Evolutionary conservation across 2,797 vertebrate genomes (phyloP).

Genomic region (Phalloptychus januarius): DNA sequence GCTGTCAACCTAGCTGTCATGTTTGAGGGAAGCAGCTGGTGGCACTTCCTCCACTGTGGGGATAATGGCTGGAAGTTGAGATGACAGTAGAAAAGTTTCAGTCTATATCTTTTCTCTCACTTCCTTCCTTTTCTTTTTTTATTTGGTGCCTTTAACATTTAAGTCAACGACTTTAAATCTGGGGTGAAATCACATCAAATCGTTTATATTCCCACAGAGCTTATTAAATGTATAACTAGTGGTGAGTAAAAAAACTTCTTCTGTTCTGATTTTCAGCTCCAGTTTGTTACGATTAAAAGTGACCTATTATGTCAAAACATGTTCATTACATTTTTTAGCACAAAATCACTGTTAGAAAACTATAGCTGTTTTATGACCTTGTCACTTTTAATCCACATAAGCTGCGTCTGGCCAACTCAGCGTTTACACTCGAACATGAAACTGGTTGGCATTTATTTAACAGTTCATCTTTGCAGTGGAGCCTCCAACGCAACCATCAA

Average conservation of each 20-base stretch:
- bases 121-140: slow-evolving; percentile 20
- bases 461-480: too few species aligned
- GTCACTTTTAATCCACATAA: too few species aligned
- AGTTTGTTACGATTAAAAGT: not conserved
- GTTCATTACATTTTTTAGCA: too few species aligned
- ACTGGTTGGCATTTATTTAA: too few species aligned
- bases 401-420: too few species aligned
- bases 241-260: not conserved
- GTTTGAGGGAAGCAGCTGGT: slow-evolving; percentile 49
- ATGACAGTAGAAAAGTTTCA: slow-evolving; percentile 41
- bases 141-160: slow-evolving; percentile 23
- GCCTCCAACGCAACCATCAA: too few species aligned
- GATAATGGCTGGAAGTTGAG: slow-evolving; percentile 42
- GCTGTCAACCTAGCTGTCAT: slow-evolving; percentile 60
- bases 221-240: not conserved
- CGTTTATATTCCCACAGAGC: not conserved
- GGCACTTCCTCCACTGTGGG: slow-evolving; percentile 46
- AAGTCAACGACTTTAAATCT: slow-evolving; percentile 17
- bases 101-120: slow-evolving; percentile 22
- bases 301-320: too few species aligned
- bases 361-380: too few species aligned
- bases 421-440: too few species aligned
- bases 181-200: slow-evolving; percentile 18
- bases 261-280: slow-evolving; percentile 15
- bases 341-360: too few species aligned